Evolutionary conservation across 2,113 vertebrate genomes (phyloP).

Genomic region (Aegithalos caudatus): DNA sequence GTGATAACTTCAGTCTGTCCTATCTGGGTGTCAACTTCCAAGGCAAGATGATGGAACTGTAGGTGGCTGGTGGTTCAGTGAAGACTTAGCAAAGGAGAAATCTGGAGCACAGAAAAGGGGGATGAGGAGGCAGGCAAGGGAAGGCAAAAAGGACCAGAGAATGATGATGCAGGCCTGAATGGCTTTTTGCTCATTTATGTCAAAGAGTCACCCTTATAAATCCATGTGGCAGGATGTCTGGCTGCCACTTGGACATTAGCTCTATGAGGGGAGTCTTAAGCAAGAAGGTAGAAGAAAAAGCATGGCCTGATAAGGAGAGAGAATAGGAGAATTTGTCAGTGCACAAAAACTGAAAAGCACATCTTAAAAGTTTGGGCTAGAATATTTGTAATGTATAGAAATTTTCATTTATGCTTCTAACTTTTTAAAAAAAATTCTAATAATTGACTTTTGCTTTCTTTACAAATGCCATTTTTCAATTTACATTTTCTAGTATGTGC

Average conservation of each 20-base stretch:
- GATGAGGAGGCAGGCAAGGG: not conserved
- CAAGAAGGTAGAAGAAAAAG: not conserved
- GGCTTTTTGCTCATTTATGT: not conserved
- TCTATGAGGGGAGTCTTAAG: not conserved
- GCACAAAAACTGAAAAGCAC: fast-evolving
- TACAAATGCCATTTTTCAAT: not conserved
- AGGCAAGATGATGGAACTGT: fast-evolving
- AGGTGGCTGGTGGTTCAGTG: not conserved
- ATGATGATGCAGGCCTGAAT: not conserved
- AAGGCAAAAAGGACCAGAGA: not conserved
- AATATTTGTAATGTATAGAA: not conserved
- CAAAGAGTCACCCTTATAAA: not conserved
- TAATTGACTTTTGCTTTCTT: not conserved
- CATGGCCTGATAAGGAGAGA: not conserved
- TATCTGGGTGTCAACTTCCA: fast-evolving
- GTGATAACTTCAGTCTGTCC: not conserved
- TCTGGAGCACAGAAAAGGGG: not conserved
- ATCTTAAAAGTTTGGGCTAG: not conserved
- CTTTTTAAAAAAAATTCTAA: not conserved
- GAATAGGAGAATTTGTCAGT: not conserved
- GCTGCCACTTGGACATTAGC: not conserved
- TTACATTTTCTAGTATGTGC: not conserved
- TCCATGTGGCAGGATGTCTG: not conserved
- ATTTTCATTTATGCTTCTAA: not conserved
- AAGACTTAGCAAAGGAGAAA: not conserved